Base-by-base conservation (phyloP, 2,113 vertebrate species). In the Calypte anna region DNA sequence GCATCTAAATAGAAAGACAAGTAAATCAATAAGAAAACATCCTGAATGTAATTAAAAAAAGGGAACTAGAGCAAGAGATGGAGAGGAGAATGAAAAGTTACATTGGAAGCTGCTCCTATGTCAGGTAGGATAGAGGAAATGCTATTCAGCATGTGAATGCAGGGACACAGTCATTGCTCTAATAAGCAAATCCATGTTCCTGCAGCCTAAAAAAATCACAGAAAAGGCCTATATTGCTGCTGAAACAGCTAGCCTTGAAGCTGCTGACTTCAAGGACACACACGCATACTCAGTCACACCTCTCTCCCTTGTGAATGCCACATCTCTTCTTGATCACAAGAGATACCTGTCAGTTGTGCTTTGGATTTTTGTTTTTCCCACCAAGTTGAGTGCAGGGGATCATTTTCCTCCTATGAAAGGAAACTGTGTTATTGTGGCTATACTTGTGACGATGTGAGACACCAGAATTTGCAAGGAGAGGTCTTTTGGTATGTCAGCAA, bases 1-100 rank as follows among this genome's bases (percentile, higher is more conserved):
- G 46, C 43, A 87, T 90, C 86, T 90, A 88, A 94, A 94, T 94
- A 92, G 73, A 70, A 79, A 94, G 72, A 25, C 82, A 94, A 76
- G 54, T 48, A 91, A 93, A 97, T 97, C 92, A 93, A 94, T 96
- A 86, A 61, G 77, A 91, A 91, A 96, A 88, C 58, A 90, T 86
- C 48, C 57, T 54, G 79, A 68, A 78, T 86, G 53, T 96, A 86
- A 95, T 97, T 96, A 58, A 94, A 92, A 92, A 92, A 84, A 22
- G 68, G 21, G 81, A 88, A 46, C 1, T 16, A 93, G 64, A 82
- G 23, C 50, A 72, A 43, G 48, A 67, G n/a, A 90, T 10, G 24
- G 64, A 89, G 62, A 69, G 64, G 10, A 89, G 50, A 92, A 91
- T 93, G 86, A 77, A 57, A 72, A 94, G 61, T 90, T 87, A 31